Base-by-base conservation (phyloP, 1,140 invertebrate species). In the Adoxophyes honmai region DNA sequence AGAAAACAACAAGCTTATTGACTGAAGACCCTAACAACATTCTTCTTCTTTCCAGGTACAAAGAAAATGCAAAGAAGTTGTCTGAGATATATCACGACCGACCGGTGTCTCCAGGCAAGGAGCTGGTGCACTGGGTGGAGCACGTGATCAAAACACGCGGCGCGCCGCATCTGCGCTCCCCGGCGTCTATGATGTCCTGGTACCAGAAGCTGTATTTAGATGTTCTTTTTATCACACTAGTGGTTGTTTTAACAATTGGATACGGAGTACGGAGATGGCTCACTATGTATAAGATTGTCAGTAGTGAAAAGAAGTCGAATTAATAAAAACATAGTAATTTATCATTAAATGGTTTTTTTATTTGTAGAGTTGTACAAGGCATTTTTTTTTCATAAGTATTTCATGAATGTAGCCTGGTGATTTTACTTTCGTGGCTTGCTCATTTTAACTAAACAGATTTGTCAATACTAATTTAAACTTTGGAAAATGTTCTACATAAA, bases 141-240 rank as follows among this genome's bases (percentile, higher is more conserved):
- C 39, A 48, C 33, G 55, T 51, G 0, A n/a, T 48, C 5, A 11
- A 16, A 8, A 58, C 56, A n/a, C 10, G 39, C 9, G 90, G 89
- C 9, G 90, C 88, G 4, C 69, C 67, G 11, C 88, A 90, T 66
- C 74, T 91, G 59, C 68, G 72, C 39, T 79, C 86, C 16, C 67
- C 79, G 13, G 88, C 81, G 0, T 66, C 81, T 4, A 73, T 79
- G 9, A 73, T 90, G 67, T 75, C 85, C 14, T 81, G 87, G 60
- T 90, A 86, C 62, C 76, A 90, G 56, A 57, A 57, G 21, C 2
- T 57, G 34, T 58, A 38, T n/a, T n/a, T 58, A 1, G 56, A 58
- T 16, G 16, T 48, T 33, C 10, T 42, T 13, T 7, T 39, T 1
- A 8, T 42, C 9, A 55, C 34, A 8, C 0, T 39, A 11, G 11